phyloP scores from a whole-genome alignment of 2,888 invertebrate genomes.

The Oscheius sp. region DNA sequence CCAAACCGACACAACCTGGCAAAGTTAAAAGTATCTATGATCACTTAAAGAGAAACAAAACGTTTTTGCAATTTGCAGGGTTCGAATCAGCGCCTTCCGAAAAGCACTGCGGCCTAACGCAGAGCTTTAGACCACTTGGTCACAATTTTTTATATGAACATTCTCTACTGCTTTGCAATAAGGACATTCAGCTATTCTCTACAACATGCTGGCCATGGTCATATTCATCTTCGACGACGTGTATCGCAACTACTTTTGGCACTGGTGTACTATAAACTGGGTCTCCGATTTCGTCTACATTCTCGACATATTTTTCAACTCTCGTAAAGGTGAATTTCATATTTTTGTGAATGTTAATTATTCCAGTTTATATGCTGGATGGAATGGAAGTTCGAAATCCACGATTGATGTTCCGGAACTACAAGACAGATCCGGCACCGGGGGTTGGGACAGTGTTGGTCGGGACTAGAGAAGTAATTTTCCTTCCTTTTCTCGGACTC shows the following conservation, averaged over 20 bases:
- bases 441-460: slow-evolving; percentile 12
- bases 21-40: too few species aligned
- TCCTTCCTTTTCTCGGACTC: neutral
- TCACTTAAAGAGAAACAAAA: too few species aligned
- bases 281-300: slow-evolving; percentile 59
- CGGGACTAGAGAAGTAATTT: slow-evolving; percentile 3
- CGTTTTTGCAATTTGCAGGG: too few species aligned
- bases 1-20: too few species aligned
- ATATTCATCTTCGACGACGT: slow-evolving; percentile 72
- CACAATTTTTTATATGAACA: slow-evolving; percentile 44
- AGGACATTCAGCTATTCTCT: slow-evolving; percentile 54
- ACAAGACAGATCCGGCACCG: slow-evolving; percentile 34
- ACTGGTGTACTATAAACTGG: slow-evolving; percentile 58
- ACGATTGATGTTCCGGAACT: slow-evolving; percentile 39
- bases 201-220: slow-evolving; percentile 67
- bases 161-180: neutral
- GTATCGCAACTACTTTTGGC: slow-evolving; percentile 39
- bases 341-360: slow-evolving; percentile 22
- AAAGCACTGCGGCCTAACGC: slow-evolving; percentile 83
- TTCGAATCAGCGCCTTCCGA: neutral
- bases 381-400: slow-evolving; percentile 48
- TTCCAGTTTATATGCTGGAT: slow-evolving; percentile 48
- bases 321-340: slow-evolving; percentile 52
- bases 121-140: slow-evolving; percentile 87
- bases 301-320: slow-evolving; percentile 61